Conservation (phyloP, 1,140 invertebrate species). For the Eriosoma lanigerum region DNA sequence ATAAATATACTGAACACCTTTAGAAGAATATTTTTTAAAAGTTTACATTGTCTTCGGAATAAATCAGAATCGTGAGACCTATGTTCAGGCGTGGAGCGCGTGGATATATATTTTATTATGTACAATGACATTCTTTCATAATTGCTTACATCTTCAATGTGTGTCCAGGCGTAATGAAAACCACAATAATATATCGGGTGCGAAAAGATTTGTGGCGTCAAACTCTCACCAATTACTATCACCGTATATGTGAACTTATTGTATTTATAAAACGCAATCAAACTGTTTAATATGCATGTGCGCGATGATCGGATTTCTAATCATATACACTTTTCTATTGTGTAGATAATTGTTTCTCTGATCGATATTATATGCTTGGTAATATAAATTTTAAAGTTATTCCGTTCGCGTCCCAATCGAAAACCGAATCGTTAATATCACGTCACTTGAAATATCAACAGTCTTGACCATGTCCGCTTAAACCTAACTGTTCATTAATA, state of each 20-base stretch:
- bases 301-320: conserved; percentile 31
- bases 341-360: background rate
- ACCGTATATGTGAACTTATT: background rate
- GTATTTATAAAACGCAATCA: background rate
- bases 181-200: background rate
- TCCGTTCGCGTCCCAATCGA: conserved; percentile 5
- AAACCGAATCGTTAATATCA: conserved; percentile 7
- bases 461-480: background rate
- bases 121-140: background rate
- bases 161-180: background rate
- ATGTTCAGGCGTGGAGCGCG: background rate
- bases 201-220: background rate
- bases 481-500: background rate
- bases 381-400: background rate
- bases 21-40: too few species aligned
- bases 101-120: too few species aligned
- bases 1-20: too few species aligned
- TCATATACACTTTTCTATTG: conserved; percentile 14
- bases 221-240: background rate
- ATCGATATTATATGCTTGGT: background rate
- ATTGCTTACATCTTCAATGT: background rate
- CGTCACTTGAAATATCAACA: conserved; percentile 9
- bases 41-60: background rate
- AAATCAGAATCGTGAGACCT: background rate
- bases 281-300: conserved; percentile 3